Percentiles rank a stretch among this genome's conserved stretches.
phyloP scores from a whole-genome alignment of 2,797 vertebrate genomes.

The Spea hammondii region DNA sequence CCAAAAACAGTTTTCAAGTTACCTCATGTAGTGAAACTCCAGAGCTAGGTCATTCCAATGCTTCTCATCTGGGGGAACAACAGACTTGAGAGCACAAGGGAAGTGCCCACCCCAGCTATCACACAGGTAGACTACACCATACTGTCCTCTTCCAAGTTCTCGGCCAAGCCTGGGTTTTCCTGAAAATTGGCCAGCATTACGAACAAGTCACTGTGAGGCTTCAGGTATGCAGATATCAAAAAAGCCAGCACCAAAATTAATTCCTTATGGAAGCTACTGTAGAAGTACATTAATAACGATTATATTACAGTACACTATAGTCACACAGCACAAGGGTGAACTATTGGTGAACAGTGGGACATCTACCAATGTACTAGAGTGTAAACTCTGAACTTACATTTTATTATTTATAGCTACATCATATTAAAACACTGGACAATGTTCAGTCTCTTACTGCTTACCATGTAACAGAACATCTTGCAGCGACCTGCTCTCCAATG shows the following conservation, averaged over 20 bases:
- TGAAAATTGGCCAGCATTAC: constrained; percentile 55
- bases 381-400: too few species aligned
- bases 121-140: constrained; percentile 94
- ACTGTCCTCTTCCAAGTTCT: constrained; percentile 93
- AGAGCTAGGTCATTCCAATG: constrained; percentile 98
- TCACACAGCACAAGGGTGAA: too few species aligned
- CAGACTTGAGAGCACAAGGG: constrained; percentile 94
- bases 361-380: too few species aligned
- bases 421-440: too few species aligned
- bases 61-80: constrained; percentile 95
- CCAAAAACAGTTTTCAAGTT: constrained; percentile 16
- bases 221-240: too few species aligned
- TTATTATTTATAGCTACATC: too few species aligned
- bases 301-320: too few species aligned
- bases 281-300: too few species aligned
- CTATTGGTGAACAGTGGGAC: too few species aligned
- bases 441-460: constrained; percentile 58
- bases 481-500: constrained; percentile 92
- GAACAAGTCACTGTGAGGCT: too few species aligned
- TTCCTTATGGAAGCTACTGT: too few species aligned
- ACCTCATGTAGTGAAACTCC: constrained; percentile 98
- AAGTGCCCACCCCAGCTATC: constrained; percentile 91
- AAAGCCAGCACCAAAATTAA: too few species aligned
- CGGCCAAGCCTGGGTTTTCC: constrained; percentile 91
- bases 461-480: constrained; percentile 88